Evolutionary conservation across 1,140 invertebrate genomes (phyloP).

Genomic region (Yoshiicerus persimilis): DNA sequence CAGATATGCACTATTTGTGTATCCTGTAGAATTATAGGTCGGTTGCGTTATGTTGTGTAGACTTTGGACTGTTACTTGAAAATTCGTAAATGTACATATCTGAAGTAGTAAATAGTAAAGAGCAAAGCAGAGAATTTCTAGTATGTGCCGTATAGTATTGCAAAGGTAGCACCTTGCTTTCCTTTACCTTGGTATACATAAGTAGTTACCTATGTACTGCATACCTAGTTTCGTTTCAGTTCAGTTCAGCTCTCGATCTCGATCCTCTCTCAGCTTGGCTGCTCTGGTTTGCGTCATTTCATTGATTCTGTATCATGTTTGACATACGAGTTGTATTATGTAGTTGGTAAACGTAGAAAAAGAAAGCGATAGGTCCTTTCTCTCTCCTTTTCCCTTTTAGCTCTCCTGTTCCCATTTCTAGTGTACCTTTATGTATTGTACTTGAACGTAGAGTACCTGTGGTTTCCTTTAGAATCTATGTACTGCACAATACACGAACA

Average conservation of each 20-base stretch:
- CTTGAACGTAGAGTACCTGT: too few species aligned
- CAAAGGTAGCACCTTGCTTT: neutral
- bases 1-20: too few species aligned
- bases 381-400: neutral
- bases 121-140: neutral
- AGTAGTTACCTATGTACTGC: too few species aligned
- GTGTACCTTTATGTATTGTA: too few species aligned
- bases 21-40: too few species aligned
- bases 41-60: neutral
- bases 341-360: slow-evolving; percentile 11
- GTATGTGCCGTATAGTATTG: neutral
- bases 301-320: slow-evolving; percentile 21
- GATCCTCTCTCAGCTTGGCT: neutral
- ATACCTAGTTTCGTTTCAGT: neutral
- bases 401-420: neutral
- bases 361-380: neutral
- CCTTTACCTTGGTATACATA: too few species aligned
- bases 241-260: neutral
- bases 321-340: slow-evolving; percentile 3
- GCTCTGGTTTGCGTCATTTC: slow-evolving; percentile 8
- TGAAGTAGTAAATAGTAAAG: neutral
- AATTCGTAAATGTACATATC: neutral
- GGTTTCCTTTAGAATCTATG: neutral
- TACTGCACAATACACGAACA: too few species aligned
- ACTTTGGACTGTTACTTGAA: neutral